phyloP scores from a whole-genome alignment of 2,797 vertebrate genomes.

The Rhinatrema bivittatum region DNA sequence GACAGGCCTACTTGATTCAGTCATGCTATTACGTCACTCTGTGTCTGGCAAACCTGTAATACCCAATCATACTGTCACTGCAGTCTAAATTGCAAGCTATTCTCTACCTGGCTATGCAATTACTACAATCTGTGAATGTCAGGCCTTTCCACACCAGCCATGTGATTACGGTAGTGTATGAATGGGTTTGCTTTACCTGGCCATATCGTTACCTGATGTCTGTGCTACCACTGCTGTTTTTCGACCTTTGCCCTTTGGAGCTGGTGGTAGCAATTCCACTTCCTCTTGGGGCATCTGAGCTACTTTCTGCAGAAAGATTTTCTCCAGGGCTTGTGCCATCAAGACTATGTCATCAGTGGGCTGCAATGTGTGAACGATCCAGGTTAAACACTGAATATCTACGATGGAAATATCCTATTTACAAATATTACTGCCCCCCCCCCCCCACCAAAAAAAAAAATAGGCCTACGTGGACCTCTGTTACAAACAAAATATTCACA shows the following conservation, averaged over 20 bases:
- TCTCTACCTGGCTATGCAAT: not conserved
- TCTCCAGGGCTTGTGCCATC: slow-evolving; percentile 94
- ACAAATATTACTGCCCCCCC: too few relatives aligned
- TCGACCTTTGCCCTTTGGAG: slow-evolving; percentile 75
- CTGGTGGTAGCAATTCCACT: slow-evolving; percentile 71
- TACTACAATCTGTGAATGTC: accelerated
- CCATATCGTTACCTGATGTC: slow-evolving; percentile 56
- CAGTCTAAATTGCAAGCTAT: not conserved
- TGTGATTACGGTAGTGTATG: too few relatives aligned
- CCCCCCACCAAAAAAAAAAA: too few relatives aligned
- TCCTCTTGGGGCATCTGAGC: slow-evolving; percentile 85
- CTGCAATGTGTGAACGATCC: slow-evolving; percentile 43
- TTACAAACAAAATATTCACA: too few relatives aligned
- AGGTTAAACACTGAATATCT: too few relatives aligned
- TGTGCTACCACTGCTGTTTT: slow-evolving; percentile 51
- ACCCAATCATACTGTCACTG: not conserved
- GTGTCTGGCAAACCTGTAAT: too few relatives aligned
- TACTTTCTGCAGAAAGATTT: slow-evolving; percentile 91
- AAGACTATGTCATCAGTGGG: slow-evolving; percentile 96
- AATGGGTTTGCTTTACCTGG: too few relatives aligned
- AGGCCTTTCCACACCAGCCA: not conserved
- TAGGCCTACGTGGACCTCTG: too few relatives aligned
- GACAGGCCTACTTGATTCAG: too few relatives aligned
- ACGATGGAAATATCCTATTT: too few relatives aligned
- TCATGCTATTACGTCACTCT: too few relatives aligned